Evolutionary conservation across 2,797 vertebrate species (phyloP), one percentile per base, ranked within the genome.

Genomic region (Meriones psammophilus): DNA sequence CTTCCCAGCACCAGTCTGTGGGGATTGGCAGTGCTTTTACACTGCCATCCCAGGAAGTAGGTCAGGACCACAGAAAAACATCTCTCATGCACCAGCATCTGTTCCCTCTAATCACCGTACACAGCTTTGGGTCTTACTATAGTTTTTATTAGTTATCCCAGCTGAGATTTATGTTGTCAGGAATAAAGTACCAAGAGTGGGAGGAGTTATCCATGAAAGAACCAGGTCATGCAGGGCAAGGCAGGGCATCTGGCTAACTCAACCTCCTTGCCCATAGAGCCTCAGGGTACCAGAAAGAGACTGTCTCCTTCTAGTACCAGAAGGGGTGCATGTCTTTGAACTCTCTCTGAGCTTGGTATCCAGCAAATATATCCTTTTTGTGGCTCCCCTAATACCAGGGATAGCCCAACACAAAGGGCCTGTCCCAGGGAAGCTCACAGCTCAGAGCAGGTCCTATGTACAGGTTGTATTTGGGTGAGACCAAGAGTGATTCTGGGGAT

Each of bases 141-240:
- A 20, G 94, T 85, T 10, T 93, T 90, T 69, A 91, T 91, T 81
- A 93, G 39, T 68, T 33, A 13, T 73, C 90, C 36, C 58, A 54
- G 60, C 39, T 66, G 33, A 8, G 66, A 50, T 73, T 89, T 97
- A 97, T 96, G 88, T 97, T 95, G 93, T 91, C 96, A 80, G 66
- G 26, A 94, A 87, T 42, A 17, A 92, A 92, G 92, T 76, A 96
- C 90, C 97, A 96, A 88, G 87, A n/a, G 36, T 83, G 78, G 8
- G 86, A 96, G 89, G 22, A 5, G 68, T 68, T 13, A 9, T 9
- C 54, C 78, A 13, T 5, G 8, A 56, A 68, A 54, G 42, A 79
- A 17, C 13, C 36, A 42, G 89, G 58, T 79, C 74, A 60, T 17
- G 33, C 26, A 4, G 66, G 15, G 39, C 33, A 58, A 15, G 74